These are phyloP conservation scores for Sebastiscus albofasciatus DNA, from an alignment of 2,797 vertebrate genomes.

Conservation along the genomic window DNA sequence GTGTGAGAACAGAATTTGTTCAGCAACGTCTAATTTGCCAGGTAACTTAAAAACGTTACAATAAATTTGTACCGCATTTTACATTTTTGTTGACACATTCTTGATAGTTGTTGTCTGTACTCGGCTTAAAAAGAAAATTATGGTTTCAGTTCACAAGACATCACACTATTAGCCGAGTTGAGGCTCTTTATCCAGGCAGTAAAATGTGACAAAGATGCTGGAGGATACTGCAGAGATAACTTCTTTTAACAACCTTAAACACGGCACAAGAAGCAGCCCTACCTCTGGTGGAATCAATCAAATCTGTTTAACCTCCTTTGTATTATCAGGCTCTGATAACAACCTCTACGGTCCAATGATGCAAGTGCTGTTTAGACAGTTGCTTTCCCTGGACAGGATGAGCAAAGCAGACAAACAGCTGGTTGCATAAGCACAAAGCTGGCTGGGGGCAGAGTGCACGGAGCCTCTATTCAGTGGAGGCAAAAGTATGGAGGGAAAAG, in stretches of 20 bases:
- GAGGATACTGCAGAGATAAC: neutral
- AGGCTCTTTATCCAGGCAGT: neutral
- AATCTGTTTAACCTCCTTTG: constrained; percentile 50
- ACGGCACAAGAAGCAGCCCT: neutral
- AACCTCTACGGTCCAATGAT: constrained; percentile 51
- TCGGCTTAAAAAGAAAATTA: neutral
- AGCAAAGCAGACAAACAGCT: constrained; percentile 54
- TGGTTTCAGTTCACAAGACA: neutral
- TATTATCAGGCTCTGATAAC: constrained; percentile 51
- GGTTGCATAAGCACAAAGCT: constrained; percentile 57
- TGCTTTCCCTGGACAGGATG: constrained; percentile 68
- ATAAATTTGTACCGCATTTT: neutral
- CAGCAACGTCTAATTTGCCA: neutral
- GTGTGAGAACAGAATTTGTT: neutral
- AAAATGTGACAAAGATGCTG: neutral
- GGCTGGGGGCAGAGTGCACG: constrained; percentile 26
- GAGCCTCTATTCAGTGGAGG: constrained; percentile 29
- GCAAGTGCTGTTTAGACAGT: constrained; percentile 72
- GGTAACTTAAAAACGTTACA: neutral
- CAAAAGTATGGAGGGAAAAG: constrained; percentile 10
- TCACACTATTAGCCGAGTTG: neutral
- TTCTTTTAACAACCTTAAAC: constrained; percentile 10
- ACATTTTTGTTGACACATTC: neutral
- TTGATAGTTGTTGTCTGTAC: neutral
- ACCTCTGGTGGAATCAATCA: constrained; percentile 22